These are phyloP conservation scores for Choristoneura fumiferana DNA, from an alignment of 1,140 invertebrate species.

Conservation along the genomic window DNA sequence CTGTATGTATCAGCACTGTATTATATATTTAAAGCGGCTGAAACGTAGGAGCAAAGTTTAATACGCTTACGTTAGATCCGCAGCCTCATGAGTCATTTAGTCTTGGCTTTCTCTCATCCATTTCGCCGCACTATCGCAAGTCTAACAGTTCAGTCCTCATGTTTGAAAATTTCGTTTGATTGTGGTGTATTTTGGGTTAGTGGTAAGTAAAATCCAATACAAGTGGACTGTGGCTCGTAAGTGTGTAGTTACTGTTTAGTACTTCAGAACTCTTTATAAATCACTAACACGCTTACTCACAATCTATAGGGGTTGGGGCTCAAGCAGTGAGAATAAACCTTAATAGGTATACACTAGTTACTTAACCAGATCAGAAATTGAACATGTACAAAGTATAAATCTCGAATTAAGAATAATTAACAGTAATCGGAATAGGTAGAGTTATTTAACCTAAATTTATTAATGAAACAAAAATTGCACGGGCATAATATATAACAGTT, in stretches of 20 bases:
- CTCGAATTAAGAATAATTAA: too few relatives aligned
- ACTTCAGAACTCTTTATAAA: background rate
- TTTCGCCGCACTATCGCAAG: background rate
- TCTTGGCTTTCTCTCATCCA: background rate
- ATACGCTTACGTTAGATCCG: background rate
- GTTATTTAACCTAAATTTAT: too few relatives aligned
- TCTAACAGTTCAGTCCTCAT: background rate
- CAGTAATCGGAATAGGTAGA: too few relatives aligned
- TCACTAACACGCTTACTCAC: slow-evolving; percentile 5
- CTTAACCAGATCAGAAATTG: too few relatives aligned
- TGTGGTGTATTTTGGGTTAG: background rate
- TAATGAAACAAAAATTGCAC: too few relatives aligned
- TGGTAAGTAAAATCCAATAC: slow-evolving; percentile 9
- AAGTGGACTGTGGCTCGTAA: background rate
- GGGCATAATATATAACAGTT: too few relatives aligned
- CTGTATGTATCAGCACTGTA: background rate
- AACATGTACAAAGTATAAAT: too few relatives aligned
- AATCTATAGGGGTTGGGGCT: too few relatives aligned
- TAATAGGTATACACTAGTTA: too few relatives aligned
- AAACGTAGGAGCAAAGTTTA: background rate
- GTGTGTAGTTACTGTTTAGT: slow-evolving; percentile 2
- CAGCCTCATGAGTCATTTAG: background rate
- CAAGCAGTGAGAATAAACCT: too few relatives aligned
- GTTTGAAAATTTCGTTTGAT: background rate
- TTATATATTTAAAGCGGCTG: background rate